phyloP scores from a whole-genome alignment of 2,888 invertebrate genomes.

The Oxystoma pomonae region DNA sequence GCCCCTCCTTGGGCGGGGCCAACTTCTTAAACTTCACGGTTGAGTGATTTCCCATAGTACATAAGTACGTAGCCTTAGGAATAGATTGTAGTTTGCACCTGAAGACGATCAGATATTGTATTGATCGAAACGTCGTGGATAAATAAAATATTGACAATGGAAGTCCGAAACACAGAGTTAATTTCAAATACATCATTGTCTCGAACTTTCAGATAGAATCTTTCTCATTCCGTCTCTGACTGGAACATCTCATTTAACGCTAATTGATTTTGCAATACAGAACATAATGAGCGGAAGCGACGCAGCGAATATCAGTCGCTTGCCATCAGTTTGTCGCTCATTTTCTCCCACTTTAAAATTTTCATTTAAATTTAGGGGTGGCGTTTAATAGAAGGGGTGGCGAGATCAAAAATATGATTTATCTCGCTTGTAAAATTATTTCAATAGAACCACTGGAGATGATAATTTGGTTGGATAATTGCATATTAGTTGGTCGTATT shows the following conservation, averaged over 20 bases:
- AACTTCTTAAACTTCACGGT: too few relatives aligned
- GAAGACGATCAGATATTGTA: too few relatives aligned
- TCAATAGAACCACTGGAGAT: not conserved
- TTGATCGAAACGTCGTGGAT: too few relatives aligned
- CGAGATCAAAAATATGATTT: not conserved
- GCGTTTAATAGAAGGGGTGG: not conserved
- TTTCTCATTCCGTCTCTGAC: not conserved
- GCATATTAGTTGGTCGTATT: too few relatives aligned
- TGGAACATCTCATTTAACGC: not conserved
- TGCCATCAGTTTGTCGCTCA: not conserved
- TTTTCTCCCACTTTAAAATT: not conserved
- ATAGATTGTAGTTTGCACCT: too few relatives aligned
- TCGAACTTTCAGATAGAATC: too few relatives aligned
- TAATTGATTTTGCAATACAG: constrained; percentile 1
- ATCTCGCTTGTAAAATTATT: not conserved
- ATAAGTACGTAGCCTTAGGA: too few relatives aligned
- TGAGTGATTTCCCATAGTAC: too few relatives aligned
- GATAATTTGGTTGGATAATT: not conserved
- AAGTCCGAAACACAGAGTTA: too few relatives aligned
- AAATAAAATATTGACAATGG: too few relatives aligned
- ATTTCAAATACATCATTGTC: too few relatives aligned
- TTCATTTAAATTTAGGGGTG: not conserved
- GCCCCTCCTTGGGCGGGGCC: too few relatives aligned
- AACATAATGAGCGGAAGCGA: constrained; percentile 1
- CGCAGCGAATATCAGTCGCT: not conserved